Evolutionary conservation across 2,113 vertebrate genomes (phyloP), one percentile per base, ranked within the genome.

Genomic region (Perognathus longimembris): DNA sequence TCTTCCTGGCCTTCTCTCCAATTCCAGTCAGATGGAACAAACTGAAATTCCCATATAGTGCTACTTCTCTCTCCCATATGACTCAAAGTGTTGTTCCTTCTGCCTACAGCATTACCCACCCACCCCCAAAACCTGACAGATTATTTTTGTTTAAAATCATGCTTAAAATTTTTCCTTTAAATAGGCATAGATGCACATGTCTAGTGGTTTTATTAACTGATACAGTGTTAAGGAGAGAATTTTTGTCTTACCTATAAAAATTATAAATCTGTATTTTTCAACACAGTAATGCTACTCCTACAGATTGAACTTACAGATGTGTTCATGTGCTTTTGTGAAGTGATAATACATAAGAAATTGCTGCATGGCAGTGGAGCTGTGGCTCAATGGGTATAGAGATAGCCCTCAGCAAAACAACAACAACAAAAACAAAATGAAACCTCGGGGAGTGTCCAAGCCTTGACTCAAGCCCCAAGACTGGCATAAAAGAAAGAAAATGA

Each of bases 91-190:
- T 34, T 78, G 18, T 54, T 66, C 42, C 80, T 67, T 64, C 42
- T 54, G 18, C 26, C 38, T 74, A 32, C 14, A 76, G 45, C 59
- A 90, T 42, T 30, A 57, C 96, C n/a, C n/a, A n/a, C 45, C 15
- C 45, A 15, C 71, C 15, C 14, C 18, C 42, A 71, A 34, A n/a
- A 40, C 86, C 15, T 87, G 30, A 95, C 34, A 73, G 34, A 69
- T 38, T 64, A 74, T 78, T 92, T 76, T 78, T 28, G 61, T 87
- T 83, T 59, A 85, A 85, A 91, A 84, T 63, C 63, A 22, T 88
- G 6, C 8, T 45, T 57, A 84, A 57, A 81, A 86, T 54, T 54
- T 15, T 54, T 54, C 50, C 14, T 11, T 78, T 66, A 85, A 73
- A 22, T 73, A 21, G 81, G 42, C 67, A 86, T 26, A 36, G n/a